A percentile compares a stretch with the other conserved stretches of the same genome.
phyloP scores from a whole-genome alignment of 2,113 vertebrate genomes.

The Ophthalmolycus amberensis region DNA sequence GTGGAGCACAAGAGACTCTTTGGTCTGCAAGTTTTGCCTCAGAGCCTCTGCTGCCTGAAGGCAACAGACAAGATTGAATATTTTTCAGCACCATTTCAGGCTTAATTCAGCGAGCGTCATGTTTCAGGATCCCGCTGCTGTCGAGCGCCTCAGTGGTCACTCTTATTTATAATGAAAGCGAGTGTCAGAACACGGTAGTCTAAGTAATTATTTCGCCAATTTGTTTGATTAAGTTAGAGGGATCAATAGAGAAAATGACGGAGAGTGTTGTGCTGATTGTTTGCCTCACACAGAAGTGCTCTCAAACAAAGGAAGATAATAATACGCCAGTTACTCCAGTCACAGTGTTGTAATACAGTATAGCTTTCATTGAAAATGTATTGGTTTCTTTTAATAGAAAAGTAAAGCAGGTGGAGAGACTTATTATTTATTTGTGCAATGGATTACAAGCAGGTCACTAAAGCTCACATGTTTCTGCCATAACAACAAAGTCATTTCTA shows the following conservation, averaged over 20 bases:
- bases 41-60: slow-evolving; percentile 67
- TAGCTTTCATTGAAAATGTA: neutral
- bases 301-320: neutral
- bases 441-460: neutral
- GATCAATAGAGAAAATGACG: slow-evolving; percentile 14
- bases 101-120: slow-evolving; percentile 71
- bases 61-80: slow-evolving; percentile 69
- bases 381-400: neutral
- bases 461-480: neutral
- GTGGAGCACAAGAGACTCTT: slow-evolving; percentile 80
- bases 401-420: neutral
- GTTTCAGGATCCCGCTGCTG: slow-evolving; percentile 58
- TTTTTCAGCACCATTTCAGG: slow-evolving; percentile 78
- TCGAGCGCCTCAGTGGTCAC: slow-evolving; percentile 32
- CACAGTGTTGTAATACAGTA: neutral
- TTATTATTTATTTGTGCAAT: neutral
- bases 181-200: slow-evolving; percentile 19
- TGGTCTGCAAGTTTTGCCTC: slow-evolving; percentile 77
- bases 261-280: slow-evolving; percentile 15
- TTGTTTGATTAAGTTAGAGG: slow-evolving; percentile 31
- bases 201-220: slow-evolving; percentile 42
- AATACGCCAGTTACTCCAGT: neutral
- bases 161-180: slow-evolving; percentile 48
- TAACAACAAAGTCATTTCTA: neutral
- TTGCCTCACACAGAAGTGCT: slow-evolving; percentile 9